phyloP scores from a whole-genome alignment of 2,797 vertebrate species.

The Carapus acus region DNA sequence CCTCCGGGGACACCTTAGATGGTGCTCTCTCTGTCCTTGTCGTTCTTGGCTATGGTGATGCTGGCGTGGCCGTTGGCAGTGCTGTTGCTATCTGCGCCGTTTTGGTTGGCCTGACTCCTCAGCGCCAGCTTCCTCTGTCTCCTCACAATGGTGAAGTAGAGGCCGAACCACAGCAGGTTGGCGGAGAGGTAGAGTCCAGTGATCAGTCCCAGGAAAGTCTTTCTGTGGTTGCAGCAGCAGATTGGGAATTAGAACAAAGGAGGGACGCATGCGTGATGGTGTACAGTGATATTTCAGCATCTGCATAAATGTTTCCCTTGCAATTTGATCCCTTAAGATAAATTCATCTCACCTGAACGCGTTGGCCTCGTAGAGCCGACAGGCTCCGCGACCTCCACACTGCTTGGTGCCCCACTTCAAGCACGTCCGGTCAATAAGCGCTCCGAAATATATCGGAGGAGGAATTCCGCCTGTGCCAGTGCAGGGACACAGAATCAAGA shows the following conservation, averaged over 20 bases:
- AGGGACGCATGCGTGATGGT: too few relatives aligned
- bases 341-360: conserved; percentile 66
- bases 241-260: background rate
- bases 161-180: conserved; percentile 54
- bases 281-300: too few relatives aligned
- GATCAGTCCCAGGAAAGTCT: conserved; percentile 68
- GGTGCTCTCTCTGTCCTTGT: conserved; percentile 64
- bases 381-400: conserved; percentile 80
- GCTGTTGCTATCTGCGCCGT: conserved; percentile 36
- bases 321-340: too few relatives aligned
- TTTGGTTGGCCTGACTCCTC: conserved; percentile 54
- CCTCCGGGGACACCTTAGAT: conserved; percentile 50
- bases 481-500: conserved; percentile 1
- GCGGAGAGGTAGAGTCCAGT: conserved; percentile 54
- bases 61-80: conserved; percentile 39
- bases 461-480: conserved; percentile 87
- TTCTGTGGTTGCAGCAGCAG: conserved; percentile 42
- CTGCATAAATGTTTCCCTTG: too few relatives aligned
- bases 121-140: conserved; percentile 60
- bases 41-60: conserved; percentile 47
- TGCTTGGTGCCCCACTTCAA: conserved; percentile 83
- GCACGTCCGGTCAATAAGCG: conserved; percentile 86
- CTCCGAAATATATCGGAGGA: conserved; percentile 87
- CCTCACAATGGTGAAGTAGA: conserved; percentile 61
- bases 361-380: conserved; percentile 79